phyloP scores from a whole-genome alignment of 2,113 vertebrate genomes.

The Gulo gulo region DNA sequence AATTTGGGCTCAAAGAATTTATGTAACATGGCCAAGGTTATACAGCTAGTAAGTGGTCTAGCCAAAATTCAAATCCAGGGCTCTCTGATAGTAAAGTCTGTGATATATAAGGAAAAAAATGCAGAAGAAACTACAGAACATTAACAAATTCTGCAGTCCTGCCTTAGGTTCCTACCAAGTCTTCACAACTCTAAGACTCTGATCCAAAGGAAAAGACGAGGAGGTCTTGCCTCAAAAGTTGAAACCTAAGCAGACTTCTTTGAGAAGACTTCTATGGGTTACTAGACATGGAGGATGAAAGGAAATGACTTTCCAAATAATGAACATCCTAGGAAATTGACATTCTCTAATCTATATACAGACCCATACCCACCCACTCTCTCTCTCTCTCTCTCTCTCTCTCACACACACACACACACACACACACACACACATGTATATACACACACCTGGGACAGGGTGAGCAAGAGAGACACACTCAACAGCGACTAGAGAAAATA shows the following conservation, averaged over 20 bases:
- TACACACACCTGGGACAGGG: fast-evolving
- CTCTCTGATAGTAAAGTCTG: neutral
- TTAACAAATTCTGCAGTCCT: neutral
- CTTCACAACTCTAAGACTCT: neutral
- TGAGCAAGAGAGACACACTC: neutral
- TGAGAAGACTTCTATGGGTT: neutral
- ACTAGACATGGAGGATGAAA: neutral
- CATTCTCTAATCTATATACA: neutral
- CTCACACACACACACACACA: too few species aligned
- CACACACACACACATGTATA: neutral
- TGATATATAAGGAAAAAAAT: neutral
- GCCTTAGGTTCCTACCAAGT: neutral
- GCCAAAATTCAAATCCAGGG: neutral
- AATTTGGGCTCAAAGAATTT: neutral
- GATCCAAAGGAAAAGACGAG: neutral
- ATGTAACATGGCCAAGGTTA: too few species aligned
- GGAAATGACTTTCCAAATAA: neutral
- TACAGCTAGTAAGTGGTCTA: neutral
- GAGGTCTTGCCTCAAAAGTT: neutral
- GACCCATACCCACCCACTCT: neutral
- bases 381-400: too few species aligned
- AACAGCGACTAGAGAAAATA: neutral
- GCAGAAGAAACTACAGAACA: neutral
- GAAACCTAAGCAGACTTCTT: neutral
- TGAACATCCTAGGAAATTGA: neutral